Percentiles rank a stretch among this genome's conserved stretches.
phyloP scores from a whole-genome alignment of 1,140 invertebrate species.

The Cydia splendana region DNA sequence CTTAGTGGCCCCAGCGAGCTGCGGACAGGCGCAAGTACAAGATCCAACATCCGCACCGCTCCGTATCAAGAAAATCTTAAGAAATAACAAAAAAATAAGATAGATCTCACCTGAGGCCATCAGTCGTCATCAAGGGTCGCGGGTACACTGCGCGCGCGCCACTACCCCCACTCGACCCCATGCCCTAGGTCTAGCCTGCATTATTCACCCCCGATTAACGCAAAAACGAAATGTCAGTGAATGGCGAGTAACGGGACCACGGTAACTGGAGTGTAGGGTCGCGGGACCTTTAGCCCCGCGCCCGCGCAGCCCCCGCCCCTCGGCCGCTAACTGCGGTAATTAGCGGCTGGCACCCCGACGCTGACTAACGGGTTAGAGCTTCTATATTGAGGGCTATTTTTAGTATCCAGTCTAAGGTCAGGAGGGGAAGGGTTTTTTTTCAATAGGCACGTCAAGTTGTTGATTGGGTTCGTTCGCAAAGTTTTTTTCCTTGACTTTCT shows the following conservation, averaged over 20 bases:
- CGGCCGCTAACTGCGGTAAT: conserved; percentile 24
- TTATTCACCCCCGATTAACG: conserved; percentile 44
- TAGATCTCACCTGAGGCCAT: conserved; percentile 57
- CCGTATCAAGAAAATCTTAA: neutral
- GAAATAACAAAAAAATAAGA: neutral
- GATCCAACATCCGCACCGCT: neutral
- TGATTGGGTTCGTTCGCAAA: conserved; percentile 25
- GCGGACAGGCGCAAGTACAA: neutral
- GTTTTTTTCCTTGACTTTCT: conserved; percentile 23
- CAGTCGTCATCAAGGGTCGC: conserved; percentile 33
- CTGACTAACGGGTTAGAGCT: conserved; percentile 22
- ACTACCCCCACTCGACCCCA: conserved; percentile 33
- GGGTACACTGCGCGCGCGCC: conserved; percentile 40
- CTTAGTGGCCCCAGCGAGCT: neutral
- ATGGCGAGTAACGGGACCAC: conserved; percentile 38
- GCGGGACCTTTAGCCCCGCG: conserved; percentile 29
- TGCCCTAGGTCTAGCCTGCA: conserved; percentile 36
- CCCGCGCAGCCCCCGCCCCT: conserved; percentile 3
- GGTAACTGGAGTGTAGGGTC: conserved; percentile 27
- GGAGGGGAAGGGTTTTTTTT: conserved; percentile 17
- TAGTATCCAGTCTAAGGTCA: conserved; percentile 24
- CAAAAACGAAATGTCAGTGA: conserved; percentile 48
- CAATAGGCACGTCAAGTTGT: neutral
- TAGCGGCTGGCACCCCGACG: conserved; percentile 28
- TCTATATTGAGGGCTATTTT: conserved; percentile 15